Base-by-base conservation (phyloP, 2,797 vertebrate species). In the Austrolebias charrua region DNA sequence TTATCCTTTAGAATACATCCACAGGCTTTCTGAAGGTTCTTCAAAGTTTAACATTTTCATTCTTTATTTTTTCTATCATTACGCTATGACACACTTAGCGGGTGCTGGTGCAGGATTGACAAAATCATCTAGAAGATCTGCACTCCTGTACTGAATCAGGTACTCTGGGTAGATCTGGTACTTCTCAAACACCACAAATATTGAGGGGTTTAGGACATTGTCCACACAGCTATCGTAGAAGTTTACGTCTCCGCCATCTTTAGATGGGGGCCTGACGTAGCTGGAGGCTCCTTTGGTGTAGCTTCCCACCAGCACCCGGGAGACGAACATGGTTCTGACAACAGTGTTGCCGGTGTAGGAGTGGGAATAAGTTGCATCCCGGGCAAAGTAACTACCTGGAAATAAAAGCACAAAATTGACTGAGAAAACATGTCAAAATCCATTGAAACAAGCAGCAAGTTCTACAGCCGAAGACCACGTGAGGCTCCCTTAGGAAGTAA, bases 321-420 rank as follows among this genome's bases (percentile, higher is more conserved):
- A 93, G 60, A 96, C 48, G 61, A 99, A 98, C 96, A 99, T 95
- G 49, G 58, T 80, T 60, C 78, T 93, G 48, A 14, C 12, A 3
- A 45, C 1, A 0, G 67, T 74, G 1, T 85, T 4, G 0, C 55
- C 65, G 2, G 94, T 93, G 92, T 96, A 98, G 62, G 57, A 80
- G 86, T 97, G 88, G 16, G 96, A 98, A 66, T 98, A 98, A 0
- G 89, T 93, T 0, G 96, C 95, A 49, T 98, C 95, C 1, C 92
- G 89, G 71, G 97, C 96, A 81, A 98, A 99, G 86, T 98, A 99
- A 70, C 97, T 98, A 29, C 97, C 97, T 99, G 86, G 19, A 72
- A 75, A 69, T 33, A 44, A 29, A 84, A 5, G 76, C 0, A 66
- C 7, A 66, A 28, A 40, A 11, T 13, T 40, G 11, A 40, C 38